Conservation (phyloP, 2,797 vertebrate species). For the Myiotriccus ornatus region DNA sequence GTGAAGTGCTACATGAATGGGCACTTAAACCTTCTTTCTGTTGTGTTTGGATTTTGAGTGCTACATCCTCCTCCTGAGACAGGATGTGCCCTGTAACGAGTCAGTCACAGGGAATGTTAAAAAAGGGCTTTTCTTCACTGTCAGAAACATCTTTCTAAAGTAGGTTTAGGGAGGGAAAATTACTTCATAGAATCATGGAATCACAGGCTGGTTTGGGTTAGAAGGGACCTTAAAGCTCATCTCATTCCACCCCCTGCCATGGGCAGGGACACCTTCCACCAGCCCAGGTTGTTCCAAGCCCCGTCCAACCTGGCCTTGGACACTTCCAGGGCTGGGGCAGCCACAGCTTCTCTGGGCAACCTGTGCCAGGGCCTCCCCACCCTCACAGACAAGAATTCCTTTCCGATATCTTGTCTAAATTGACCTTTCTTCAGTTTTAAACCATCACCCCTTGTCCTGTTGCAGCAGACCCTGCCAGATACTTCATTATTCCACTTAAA, state of each 20-base stretch:
- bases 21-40: neutral
- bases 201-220: neutral
- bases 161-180: neutral
- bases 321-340: neutral
- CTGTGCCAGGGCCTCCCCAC: neutral
- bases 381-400: accelerated
- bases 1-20: neutral
- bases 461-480: neutral
- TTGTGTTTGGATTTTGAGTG: neutral
- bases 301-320: accelerated
- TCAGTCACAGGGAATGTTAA: neutral
- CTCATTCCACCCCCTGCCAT: accelerated
- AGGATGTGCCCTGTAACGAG: neutral
- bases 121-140: neutral
- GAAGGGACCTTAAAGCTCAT: neutral
- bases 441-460: neutral
- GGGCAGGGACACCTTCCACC: neutral
- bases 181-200: neutral
- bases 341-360: neutral
- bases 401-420: neutral
- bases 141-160: neutral
- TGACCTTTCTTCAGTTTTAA: neutral
- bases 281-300: accelerated
- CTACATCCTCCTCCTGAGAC: neutral
- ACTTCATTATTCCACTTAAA: neutral